Evolutionary conservation across 2,888 invertebrate species (phyloP).

Genomic region (Hetaerina titia): DNA sequence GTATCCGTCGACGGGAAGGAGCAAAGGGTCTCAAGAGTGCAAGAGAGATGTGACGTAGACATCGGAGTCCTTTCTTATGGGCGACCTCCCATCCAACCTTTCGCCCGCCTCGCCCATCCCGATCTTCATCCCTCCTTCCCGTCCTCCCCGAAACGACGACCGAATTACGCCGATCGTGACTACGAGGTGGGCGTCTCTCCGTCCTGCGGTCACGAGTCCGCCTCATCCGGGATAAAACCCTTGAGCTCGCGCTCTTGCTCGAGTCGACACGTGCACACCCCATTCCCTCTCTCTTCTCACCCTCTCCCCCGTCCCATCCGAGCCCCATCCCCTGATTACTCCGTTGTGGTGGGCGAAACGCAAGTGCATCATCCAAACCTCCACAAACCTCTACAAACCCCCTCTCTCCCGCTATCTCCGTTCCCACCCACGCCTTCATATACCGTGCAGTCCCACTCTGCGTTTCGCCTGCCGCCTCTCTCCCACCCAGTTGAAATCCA

Average conservation of each 20-base stretch:
- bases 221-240: not conserved
- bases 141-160: not conserved
- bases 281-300: not conserved
- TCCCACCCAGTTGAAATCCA: too few relatives aligned
- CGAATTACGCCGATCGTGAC: conserved; percentile 64
- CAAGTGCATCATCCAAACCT: not conserved
- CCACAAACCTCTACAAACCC: not conserved
- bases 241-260: not conserved
- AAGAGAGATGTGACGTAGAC: conserved; percentile 19
- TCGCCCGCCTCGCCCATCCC: not conserved
- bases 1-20: not conserved
- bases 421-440: too few relatives aligned
- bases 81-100: not conserved
- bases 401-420: not conserved
- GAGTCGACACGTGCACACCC: not conserved
- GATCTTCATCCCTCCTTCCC: not conserved
- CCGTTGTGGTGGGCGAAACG: not conserved
- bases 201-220: conserved; percentile 37
- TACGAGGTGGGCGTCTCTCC: conserved; percentile 25
- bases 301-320: not conserved
- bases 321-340: not conserved
- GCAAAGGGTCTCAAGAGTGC: not conserved
- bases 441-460: too few relatives aligned
- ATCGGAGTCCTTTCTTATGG: not conserved
- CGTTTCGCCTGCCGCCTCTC: too few relatives aligned